phyloP scores from a whole-genome alignment of 2,113 vertebrate genomes.

The Toxotes jaculatrix region DNA sequence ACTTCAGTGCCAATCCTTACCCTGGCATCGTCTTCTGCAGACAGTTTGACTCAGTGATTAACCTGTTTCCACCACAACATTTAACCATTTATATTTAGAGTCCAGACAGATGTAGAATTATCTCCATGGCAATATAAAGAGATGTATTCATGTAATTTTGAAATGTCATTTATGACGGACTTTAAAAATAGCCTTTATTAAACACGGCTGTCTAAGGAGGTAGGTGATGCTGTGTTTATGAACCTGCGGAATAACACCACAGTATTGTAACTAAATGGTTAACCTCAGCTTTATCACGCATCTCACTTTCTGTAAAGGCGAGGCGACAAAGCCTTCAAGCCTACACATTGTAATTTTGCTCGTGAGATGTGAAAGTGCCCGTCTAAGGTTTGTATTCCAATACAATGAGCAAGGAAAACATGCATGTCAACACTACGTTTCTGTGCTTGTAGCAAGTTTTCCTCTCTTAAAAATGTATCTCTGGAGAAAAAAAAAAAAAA shows the following conservation, averaged over 20 bases:
- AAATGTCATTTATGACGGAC: neutral
- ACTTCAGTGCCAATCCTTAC: slow-evolving; percentile 12
- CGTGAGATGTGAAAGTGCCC: slow-evolving; percentile 29
- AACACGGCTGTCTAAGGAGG: neutral
- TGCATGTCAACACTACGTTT: slow-evolving; percentile 67
- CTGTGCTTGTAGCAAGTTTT: slow-evolving; percentile 66
- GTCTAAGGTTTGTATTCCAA: slow-evolving; percentile 48
- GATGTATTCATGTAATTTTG: neutral
- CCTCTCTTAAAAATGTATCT: slow-evolving; percentile 59
- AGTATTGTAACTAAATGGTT: slow-evolving; percentile 9
- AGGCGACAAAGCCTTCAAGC: slow-evolving; percentile 41
- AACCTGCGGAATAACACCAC: neutral
- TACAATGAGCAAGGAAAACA: slow-evolving; percentile 60
- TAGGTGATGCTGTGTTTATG: neutral
- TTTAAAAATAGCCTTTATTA: slow-evolving; percentile 1
- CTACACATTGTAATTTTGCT: slow-evolving; percentile 50
- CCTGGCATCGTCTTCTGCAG: slow-evolving; percentile 19
- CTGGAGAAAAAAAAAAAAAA: slow-evolving; percentile 39
- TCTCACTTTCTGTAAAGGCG: slow-evolving; percentile 23
- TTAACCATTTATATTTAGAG: slow-evolving; percentile 32
- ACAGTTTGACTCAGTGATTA: slow-evolving; percentile 44
- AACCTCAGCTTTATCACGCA: slow-evolving; percentile 9
- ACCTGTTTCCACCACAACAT: slow-evolving; percentile 20
- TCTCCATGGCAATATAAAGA: neutral
- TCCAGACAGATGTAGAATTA: slow-evolving; percentile 4